Evolutionary conservation across 2,113 vertebrate species (phyloP).

Genomic region (Pleuronectes platessa): DNA sequence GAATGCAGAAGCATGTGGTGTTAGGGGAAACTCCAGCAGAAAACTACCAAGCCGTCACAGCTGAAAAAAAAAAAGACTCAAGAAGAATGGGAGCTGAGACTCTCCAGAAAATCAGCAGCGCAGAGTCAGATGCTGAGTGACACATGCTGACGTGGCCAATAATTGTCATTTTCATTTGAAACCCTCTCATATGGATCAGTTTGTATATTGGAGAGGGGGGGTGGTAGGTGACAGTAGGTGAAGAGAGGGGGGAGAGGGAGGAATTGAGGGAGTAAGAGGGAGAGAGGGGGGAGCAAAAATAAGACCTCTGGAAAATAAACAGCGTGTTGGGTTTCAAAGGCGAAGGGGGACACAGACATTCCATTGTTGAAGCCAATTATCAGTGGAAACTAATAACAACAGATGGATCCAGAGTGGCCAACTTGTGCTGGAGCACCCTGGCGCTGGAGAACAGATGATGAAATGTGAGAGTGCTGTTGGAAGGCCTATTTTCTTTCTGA

Average conservation of each 20-base stretch:
- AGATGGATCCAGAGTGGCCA: conserved; percentile 98
- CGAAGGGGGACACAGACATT: conserved; percentile 94
- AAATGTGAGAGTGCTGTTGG: conserved; percentile 92
- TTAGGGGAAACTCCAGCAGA: conserved; percentile 63
- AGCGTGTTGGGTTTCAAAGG: conserved; percentile 96
- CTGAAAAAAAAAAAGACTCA: conserved; percentile 2
- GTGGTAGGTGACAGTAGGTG: conserved; percentile 38
- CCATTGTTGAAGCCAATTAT: conserved; percentile 99
- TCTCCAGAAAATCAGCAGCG: conserved; percentile 75
- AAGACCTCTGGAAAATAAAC: conserved; percentile 89
- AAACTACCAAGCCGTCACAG: conserved; percentile 65
- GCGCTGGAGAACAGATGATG: conserved; percentile 95
- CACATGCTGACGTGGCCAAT: conserved; percentile 83
- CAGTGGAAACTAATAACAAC: conserved; percentile 99
- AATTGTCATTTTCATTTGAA: conserved; percentile 84
- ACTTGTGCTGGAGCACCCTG: conserved; percentile 91
- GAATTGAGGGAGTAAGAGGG: conserved; percentile 14
- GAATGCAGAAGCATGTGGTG: conserved; percentile 34
- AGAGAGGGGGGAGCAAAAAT: conserved; percentile 56
- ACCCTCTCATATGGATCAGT: conserved; percentile 78
- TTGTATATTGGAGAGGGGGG: not conserved
- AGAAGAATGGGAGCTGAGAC: conserved; percentile 66
- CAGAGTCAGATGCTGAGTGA: conserved; percentile 75
- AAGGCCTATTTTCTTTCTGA: conserved; percentile 72
- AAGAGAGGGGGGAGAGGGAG: conserved; percentile 23